Conservation (phyloP, 1,140 invertebrate genomes). For the Aphis gossypii region DNA sequence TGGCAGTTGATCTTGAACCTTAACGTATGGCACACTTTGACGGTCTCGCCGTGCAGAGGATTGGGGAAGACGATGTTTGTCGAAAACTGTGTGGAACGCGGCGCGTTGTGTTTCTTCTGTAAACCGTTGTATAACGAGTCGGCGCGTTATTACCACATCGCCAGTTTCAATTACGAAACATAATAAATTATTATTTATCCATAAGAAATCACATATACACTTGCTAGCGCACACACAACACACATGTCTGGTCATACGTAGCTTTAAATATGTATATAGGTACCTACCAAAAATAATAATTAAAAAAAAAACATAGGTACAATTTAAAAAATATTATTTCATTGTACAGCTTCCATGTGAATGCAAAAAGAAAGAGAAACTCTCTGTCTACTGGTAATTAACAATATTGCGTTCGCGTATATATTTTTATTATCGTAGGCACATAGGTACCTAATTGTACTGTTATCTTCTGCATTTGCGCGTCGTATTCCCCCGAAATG, state of each 20-base stretch:
- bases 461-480: neutral
- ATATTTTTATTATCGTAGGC: neutral
- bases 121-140: neutral
- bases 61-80: neutral
- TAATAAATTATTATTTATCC: neutral
- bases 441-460: neutral
- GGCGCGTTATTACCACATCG: neutral
- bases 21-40: neutral
- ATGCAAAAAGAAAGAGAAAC: neutral
- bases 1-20: neutral
- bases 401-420: neutral
- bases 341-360: neutral
- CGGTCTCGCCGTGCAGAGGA: neutral
- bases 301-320: neutral
- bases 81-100: neutral
- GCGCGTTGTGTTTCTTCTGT: neutral
- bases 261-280: neutral
- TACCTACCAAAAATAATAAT: neutral
- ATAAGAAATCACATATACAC: neutral
- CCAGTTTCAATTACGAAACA: neutral
- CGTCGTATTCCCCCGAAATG: neutral
- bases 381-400: neutral
- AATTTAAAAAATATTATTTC: neutral
- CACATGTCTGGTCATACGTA: neutral
- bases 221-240: neutral